phyloP scores from a whole-genome alignment of 1,140 invertebrate genomes.

The Maconellicoccus hirsutus region DNA sequence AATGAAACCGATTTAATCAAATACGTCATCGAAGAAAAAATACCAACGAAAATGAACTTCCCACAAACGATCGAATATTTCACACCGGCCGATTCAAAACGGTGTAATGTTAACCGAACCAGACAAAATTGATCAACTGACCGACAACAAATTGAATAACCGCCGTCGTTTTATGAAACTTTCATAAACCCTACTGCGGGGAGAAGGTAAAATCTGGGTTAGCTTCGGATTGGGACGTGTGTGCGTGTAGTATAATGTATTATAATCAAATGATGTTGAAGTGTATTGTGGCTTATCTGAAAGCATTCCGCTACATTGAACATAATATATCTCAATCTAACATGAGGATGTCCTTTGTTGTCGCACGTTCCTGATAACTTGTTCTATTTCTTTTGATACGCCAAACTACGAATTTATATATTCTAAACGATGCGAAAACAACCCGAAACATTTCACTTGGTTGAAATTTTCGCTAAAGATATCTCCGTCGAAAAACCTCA shows the following conservation, averaged over 20 bases:
- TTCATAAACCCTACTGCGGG: no score
- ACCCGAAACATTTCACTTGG: neutral
- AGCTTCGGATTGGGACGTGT: neutral
- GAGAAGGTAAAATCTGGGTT: no score
- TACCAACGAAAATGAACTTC: no score
- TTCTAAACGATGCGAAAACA: neutral
- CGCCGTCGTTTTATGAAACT: neutral
- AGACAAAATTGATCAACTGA: constrained; percentile 16
- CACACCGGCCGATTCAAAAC: neutral
- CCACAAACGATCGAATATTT: neutral
- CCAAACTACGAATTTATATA: neutral
- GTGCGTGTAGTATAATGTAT: neutral
- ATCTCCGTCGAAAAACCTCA: no score
- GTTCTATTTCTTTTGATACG: neutral
- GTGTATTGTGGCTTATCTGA: constrained; percentile 20
- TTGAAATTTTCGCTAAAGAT: no score
- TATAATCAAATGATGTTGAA: constrained; percentile 17
- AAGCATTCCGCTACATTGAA: constrained; percentile 19
- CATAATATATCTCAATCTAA: constrained; percentile 14
- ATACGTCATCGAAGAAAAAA: no score
- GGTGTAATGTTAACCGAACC: neutral
- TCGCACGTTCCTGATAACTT: constrained; percentile 11
- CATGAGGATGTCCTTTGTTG: constrained; percentile 13
- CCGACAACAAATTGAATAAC: constrained; percentile 18
- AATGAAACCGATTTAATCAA: no score